Base-by-base conservation (phyloP, 2,797 vertebrate species). In the Pangasius sanitwongsei region DNA sequence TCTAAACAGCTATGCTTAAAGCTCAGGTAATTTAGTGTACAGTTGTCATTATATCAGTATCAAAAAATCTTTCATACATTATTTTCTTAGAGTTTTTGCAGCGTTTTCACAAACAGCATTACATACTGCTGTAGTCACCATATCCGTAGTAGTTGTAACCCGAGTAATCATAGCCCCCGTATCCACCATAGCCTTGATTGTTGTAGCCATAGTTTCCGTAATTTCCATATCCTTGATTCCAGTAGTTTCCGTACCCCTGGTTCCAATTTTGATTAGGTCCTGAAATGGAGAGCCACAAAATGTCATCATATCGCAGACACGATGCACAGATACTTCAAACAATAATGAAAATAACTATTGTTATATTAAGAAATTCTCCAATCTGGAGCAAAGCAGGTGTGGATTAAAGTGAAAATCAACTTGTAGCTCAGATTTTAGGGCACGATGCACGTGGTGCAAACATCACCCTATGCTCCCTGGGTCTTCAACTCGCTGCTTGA, bases 121-220 rank as follows among this genome's bases (percentile, higher is more conserved):
- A 97, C 98, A 98, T 96, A 99, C 98, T 97, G 96, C 97, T 97
- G 97, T 99, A 98, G 96, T 98, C 98, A 95, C 97, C 97, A 94
- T 99, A 99, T 96, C 98, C 98, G 91, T 99, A 99, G 95, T 99
- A 99, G 97, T 97, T 99, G 97, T 99, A 99, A 95, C 97, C 97
- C 93, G 98, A 96, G 96, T 99, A 99, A 96, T 99, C 98, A 93
- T 98, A 99, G 94, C 97, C 97, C 94, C 98, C 97, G 89, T 99
- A 99, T 91, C 98, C 97, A 91, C 98, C 98, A 91, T 99, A 99
- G 61, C 98, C 98, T 96, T 97, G 98, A 95, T 98, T 98, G 96
- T 97, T 96, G 96, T 99, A 99, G 94, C 98, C 97, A 93, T 99
- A 99, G 94, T 96, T 96, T 72, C 95, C 95, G 81, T 97, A 97